Conservation (phyloP, 2,888 invertebrate genomes). For the Clostera curtula region DNA sequence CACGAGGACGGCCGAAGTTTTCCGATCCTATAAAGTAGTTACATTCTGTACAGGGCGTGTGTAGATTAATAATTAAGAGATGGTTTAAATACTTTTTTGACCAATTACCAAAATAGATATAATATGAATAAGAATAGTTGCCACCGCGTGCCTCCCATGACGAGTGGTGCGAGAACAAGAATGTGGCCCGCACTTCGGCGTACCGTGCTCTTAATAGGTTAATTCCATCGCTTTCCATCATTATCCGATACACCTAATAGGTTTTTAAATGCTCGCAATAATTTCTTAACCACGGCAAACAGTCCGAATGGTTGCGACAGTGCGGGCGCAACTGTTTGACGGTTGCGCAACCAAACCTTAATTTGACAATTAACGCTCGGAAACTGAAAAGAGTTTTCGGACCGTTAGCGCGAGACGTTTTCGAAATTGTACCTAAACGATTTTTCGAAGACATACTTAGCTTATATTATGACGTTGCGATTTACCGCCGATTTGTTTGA, state of each 20-base stretch:
- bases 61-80: no score
- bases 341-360: slow-evolving; percentile 27
- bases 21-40: no score
- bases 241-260: slow-evolving; percentile 23
- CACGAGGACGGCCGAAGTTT: no score
- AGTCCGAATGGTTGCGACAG: slow-evolving; percentile 23
- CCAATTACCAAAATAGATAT: no score
- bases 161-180: no score
- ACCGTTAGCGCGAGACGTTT: slow-evolving; percentile 30
- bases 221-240: slow-evolving; percentile 6
- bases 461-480: background rate
- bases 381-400: slow-evolving; percentile 32
- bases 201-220: no score
- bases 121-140: no score
- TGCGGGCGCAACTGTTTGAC: slow-evolving; percentile 14
- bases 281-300: slow-evolving; percentile 22
- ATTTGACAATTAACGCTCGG: slow-evolving; percentile 44
- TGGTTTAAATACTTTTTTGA: no score
- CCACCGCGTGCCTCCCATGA: no score
- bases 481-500: no score
- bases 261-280: slow-evolving; percentile 30
- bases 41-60: no score
- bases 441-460: background rate
- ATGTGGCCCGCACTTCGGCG: no score
- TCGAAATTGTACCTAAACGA: slow-evolving; percentile 11